phyloP scores from a whole-genome alignment of 2,113 vertebrate species.

The Calidris pygmaea region DNA sequence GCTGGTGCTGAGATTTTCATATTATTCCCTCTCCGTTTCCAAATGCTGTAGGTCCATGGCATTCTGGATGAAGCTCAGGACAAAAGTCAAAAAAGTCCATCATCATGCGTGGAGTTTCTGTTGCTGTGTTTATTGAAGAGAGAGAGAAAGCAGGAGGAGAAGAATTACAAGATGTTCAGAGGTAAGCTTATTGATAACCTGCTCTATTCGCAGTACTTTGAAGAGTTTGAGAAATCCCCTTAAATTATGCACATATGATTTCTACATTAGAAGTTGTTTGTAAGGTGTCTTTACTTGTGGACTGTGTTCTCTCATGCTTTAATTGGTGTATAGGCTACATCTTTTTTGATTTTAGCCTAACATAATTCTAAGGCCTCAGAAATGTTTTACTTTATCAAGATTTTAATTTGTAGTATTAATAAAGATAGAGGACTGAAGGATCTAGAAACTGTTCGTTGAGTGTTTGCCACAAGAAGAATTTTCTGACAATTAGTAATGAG shows the following conservation, averaged over 20 bases:
- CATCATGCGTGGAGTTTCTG: background rate
- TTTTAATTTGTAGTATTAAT: background rate
- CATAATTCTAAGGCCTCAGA: background rate
- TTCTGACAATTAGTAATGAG: background rate
- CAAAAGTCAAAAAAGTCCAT: background rate
- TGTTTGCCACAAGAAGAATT: background rate
- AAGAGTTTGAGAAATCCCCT: background rate
- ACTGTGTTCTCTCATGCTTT: background rate
- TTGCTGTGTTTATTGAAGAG: slow-evolving; percentile 9
- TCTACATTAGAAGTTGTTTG: background rate
- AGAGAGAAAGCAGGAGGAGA: background rate
- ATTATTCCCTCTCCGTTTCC: slow-evolving; percentile 1
- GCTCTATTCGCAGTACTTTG: background rate
- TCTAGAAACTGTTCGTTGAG: background rate
- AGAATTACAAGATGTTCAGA: background rate
- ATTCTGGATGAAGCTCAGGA: background rate
- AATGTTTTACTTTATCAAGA: background rate
- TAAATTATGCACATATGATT: background rate
- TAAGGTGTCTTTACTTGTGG: background rate
- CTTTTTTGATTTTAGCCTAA: background rate
- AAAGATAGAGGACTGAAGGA: background rate
- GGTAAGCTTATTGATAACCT: background rate
- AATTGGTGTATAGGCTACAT: background rate
- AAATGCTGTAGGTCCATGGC: background rate
- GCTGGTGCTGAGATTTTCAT: background rate